phyloP scores from a whole-genome alignment of 2,113 vertebrate species.

The Noctilio leporinus region DNA sequence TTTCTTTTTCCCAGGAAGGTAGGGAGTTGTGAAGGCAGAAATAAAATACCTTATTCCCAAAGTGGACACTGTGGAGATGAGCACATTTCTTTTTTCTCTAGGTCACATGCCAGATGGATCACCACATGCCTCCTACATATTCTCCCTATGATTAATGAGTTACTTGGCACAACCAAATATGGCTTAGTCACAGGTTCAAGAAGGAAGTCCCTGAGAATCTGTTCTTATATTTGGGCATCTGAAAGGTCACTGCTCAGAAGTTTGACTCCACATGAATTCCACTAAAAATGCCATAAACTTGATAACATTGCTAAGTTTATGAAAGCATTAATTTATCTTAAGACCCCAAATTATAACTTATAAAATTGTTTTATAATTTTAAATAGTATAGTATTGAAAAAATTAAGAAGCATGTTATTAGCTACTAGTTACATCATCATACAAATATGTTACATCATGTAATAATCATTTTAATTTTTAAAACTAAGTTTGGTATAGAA shows the following conservation, averaged over 20 bases:
- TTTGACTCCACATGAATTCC: background rate
- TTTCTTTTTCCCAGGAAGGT: background rate
- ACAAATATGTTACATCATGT: background rate
- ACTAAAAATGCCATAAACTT: background rate
- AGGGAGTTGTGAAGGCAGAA: background rate
- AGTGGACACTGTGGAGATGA: background rate
- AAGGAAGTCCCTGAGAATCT: background rate
- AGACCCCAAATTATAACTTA: background rate
- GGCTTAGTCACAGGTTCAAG: constrained; percentile 30
- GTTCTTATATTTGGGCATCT: background rate
- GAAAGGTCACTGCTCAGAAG: background rate
- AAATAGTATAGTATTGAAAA: background rate
- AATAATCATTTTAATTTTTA: background rate
- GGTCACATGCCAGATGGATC: constrained; percentile 40
- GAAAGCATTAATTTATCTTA: background rate
- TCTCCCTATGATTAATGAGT: constrained; percentile 48
- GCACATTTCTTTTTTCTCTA: constrained; percentile 6
- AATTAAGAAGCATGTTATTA: background rate
- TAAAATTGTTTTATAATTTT: background rate
- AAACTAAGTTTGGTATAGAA: background rate
- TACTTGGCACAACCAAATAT: background rate
- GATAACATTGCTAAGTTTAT: background rate
- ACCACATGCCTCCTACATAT: background rate
- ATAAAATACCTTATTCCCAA: background rate
- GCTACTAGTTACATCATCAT: background rate